phyloP scores from a whole-genome alignment of 2,797 vertebrate genomes.

The Diplodus puntazzo region DNA sequence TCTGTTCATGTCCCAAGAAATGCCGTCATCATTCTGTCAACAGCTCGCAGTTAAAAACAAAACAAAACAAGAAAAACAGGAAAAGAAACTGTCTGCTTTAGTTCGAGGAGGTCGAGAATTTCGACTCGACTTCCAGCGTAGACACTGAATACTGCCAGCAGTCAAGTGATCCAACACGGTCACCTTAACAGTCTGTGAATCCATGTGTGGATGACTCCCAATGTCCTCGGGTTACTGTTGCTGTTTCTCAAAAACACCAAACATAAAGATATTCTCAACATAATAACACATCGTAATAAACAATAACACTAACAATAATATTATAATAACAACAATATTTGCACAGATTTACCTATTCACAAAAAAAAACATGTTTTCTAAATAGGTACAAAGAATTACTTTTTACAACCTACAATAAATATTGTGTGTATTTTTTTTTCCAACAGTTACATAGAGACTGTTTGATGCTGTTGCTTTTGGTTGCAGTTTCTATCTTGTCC shows the following conservation, averaged over 20 bases:
- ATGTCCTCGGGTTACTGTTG: slow-evolving; percentile 64
- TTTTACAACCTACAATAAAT: slow-evolving; percentile 97
- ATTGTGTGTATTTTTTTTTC: slow-evolving; percentile 76
- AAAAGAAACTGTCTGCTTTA: slow-evolving; percentile 27
- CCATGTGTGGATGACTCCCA: slow-evolving; percentile 62
- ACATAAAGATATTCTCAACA: slow-evolving; percentile 82
- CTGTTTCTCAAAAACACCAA: slow-evolving; percentile 79
- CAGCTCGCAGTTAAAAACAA: slow-evolving; percentile 34
- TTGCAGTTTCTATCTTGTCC: slow-evolving; percentile 68
- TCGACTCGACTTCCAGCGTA: slow-evolving; percentile 60
- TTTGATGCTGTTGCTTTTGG: slow-evolving; percentile 73
- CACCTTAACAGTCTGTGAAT: slow-evolving; percentile 47
- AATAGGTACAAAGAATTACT: slow-evolving; percentile 90
- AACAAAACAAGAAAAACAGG: background rate
- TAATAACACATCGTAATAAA: slow-evolving; percentile 85
- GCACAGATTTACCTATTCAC: slow-evolving; percentile 89
- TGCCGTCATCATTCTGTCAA: slow-evolving; percentile 43
- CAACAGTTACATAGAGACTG: slow-evolving; percentile 76
- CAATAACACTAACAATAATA: slow-evolving; percentile 85
- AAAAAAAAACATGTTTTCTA: slow-evolving; percentile 81
- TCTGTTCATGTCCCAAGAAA: slow-evolving; percentile 61
- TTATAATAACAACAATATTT: slow-evolving; percentile 87
- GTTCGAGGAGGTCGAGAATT: slow-evolving; percentile 48
- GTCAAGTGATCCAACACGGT: slow-evolving; percentile 71
- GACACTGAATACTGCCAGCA: slow-evolving; percentile 78